phyloP scores from a whole-genome alignment of 92 coral and sea anemone species.

The Hydrozoanthus gracilis region DNA sequence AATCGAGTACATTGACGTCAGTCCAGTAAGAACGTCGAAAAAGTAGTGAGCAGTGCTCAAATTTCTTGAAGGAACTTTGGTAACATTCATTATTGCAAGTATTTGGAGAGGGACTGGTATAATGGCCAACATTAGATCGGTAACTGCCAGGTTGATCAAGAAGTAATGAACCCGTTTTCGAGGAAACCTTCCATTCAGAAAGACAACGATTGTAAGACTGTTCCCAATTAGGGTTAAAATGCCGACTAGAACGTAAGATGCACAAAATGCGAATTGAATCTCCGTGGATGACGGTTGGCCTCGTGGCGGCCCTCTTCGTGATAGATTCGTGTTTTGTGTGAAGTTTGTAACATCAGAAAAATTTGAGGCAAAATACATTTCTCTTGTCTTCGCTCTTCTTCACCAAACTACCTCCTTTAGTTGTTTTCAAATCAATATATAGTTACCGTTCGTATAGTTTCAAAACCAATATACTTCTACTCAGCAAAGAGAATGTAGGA shows the following conservation, averaged over 20 bases:
- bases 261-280: neutral
- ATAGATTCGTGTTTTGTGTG: neutral
- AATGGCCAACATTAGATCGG: too few species aligned
- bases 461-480: neutral
- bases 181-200: neutral
- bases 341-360: neutral
- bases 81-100: too few species aligned
- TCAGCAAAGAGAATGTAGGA: neutral
- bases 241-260: neutral
- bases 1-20: too few species aligned
- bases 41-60: too few species aligned
- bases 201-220: neutral
- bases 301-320: slow-evolving; percentile 1
- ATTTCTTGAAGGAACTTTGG: neutral
- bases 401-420: too few species aligned
- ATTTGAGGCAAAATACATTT: neutral
- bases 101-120: too few species aligned
- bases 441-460: neutral
- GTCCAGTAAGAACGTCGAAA: too few species aligned
- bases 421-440: too few species aligned
- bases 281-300: neutral
- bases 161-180: too few species aligned
- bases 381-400: neutral
- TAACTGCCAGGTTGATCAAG: too few species aligned
- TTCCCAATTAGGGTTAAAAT: neutral